These are phyloP conservation scores for Agonopterix heracliana DNA, from an alignment of 2,888 invertebrate species.

Conservation along the genomic window DNA sequence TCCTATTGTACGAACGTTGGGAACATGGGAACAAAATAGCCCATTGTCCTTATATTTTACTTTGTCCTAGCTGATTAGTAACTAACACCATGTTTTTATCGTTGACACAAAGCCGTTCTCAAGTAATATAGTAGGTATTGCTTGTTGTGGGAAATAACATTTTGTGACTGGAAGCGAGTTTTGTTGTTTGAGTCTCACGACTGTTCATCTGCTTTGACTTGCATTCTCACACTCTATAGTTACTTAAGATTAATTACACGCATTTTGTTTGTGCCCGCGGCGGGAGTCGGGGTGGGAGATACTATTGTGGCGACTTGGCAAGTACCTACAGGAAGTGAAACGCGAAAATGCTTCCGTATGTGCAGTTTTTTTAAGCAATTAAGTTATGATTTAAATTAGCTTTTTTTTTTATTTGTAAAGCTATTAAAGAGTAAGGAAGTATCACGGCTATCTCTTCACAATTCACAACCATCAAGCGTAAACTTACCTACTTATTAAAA, in stretches of 20 bases:
- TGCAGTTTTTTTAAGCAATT: too few relatives aligned
- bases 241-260: slow-evolving; percentile 49
- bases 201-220: slow-evolving; percentile 34
- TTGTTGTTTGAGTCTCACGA: slow-evolving; percentile 59
- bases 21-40: slow-evolving; percentile 46
- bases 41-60: slow-evolving; percentile 56
- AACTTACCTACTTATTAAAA: too few relatives aligned
- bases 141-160: slow-evolving; percentile 56
- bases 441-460: too few relatives aligned
- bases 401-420: too few relatives aligned
- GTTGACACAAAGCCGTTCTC: slow-evolving; percentile 60
- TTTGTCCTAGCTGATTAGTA: slow-evolving; percentile 61
- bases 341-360: too few relatives aligned
- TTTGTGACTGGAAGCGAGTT: slow-evolving; percentile 39
- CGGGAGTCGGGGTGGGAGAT: slow-evolving; percentile 15
- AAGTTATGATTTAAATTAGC: too few relatives aligned
- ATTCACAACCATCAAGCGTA: too few relatives aligned
- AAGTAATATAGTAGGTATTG: slow-evolving; percentile 35
- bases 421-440: too few relatives aligned
- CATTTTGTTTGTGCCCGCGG: slow-evolving; percentile 33
- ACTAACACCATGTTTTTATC: slow-evolving; percentile 51
- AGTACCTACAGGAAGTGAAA: slow-evolving; percentile 35
- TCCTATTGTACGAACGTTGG: slow-evolving; percentile 39
- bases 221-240: slow-evolving; percentile 55
- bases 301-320: slow-evolving; percentile 24